Conservation (phyloP, 2,888 invertebrate species). For the Acrobasis consociella region DNA sequence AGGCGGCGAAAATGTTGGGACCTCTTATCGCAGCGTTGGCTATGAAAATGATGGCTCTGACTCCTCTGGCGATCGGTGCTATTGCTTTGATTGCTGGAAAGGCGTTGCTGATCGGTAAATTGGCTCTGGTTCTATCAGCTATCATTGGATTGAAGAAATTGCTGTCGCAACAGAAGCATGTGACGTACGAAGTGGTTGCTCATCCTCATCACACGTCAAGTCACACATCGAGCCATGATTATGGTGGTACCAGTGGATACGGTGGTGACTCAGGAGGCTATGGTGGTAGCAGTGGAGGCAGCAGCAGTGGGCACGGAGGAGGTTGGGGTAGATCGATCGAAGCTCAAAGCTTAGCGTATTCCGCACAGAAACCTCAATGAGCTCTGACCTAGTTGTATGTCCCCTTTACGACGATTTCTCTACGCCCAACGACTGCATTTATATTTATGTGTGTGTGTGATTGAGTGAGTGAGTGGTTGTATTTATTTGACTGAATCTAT, state of each 20-base stretch:
- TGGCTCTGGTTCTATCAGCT: conserved; percentile 91
- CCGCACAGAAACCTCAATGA: conserved; percentile 86
- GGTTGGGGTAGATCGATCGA: conserved; percentile 91
- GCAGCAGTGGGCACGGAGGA: conserved; percentile 76
- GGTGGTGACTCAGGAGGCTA: conserved; percentile 83
- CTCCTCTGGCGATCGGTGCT: conserved; percentile 90
- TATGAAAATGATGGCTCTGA: conserved; percentile 89
- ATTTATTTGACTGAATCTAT: conserved; percentile 59
- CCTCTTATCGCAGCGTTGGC: conserved; percentile 89
- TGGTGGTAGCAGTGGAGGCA: conserved; percentile 80
- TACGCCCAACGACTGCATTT: conserved; percentile 42
- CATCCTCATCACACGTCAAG: conserved; percentile 91
- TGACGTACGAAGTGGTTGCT: conserved; percentile 93
- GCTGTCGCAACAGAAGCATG: conserved; percentile 91
- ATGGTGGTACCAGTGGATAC: conserved; percentile 84
- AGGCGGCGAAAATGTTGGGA: conserved; percentile 90
- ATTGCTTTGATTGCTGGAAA: conserved; percentile 94
- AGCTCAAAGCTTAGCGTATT: conserved; percentile 90
- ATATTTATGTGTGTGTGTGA: conserved; percentile 41
- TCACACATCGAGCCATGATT: conserved; percentile 86
- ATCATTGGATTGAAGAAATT: conserved; percentile 93
- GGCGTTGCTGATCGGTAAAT: conserved; percentile 91
- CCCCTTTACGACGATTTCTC: conserved; percentile 71
- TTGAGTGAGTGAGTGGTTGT: conserved; percentile 56
- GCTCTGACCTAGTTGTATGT: conserved; percentile 59